Evolutionary conservation across 2,797 vertebrate species (phyloP), one percentile per base, ranked within the genome.

Genomic region (Falco peregrinus): DNA sequence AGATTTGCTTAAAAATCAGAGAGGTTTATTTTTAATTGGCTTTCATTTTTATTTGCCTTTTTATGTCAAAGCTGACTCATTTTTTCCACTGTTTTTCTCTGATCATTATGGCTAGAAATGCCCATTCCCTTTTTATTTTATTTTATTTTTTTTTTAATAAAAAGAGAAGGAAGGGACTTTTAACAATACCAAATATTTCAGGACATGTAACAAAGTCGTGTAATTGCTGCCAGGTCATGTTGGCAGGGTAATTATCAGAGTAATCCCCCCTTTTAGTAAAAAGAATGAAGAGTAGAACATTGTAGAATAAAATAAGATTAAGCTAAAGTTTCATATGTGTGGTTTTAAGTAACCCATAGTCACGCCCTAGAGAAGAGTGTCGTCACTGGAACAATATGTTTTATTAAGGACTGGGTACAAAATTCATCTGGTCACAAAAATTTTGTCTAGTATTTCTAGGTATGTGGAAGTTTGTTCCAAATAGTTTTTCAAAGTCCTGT

Each of bases 41-140:
- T 93, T 93, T 93, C 51, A 39, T 88, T 95, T 96, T 92, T 89
- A 95, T 97, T 95, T 91, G 51, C n/a, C 39, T 93, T 91, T 90
- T 92, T 95, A 63, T 91, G 45, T 96, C 70, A 82, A 73, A 80
- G 17, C 63, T 41, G 70, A 63, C 89, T 95, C 15, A 43, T 33
- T 82, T 90, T 93, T 95, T 87, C 69, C 94, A 84, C 53, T 82
- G 15, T 80, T 68, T 63, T 67, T 45, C 54, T 87, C 33, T 59
- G 56, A 76, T 61, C 1, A 0, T 64, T 79, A 24, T 41, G 53
- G 50, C 41, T 68, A 57, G 41, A 29, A 57, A 16, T 81, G 45
- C 3, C 17, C 26, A 24, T 6, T 10, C 3, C 5, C 1, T 0
- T 2, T 1, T 6, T n/a, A 41, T 39, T n/a, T 16, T 21, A 20